These are phyloP conservation scores for Cebidichthys violaceus DNA, from an alignment of 2,113 vertebrate genomes.

Conservation along the genomic window DNA sequence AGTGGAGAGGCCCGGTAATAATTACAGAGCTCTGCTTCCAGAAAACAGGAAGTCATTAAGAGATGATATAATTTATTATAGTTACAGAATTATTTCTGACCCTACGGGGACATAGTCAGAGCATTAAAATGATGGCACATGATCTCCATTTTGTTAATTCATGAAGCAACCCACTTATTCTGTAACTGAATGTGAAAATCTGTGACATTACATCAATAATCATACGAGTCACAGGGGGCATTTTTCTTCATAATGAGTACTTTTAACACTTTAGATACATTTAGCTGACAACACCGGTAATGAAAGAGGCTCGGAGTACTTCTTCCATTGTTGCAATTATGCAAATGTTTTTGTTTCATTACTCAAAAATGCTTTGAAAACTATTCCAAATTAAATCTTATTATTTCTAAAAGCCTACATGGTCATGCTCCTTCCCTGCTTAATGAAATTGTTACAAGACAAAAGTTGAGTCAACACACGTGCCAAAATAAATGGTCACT, in stretches of 20 bases:
- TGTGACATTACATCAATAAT: not conserved
- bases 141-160: not conserved
- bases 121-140: not conserved
- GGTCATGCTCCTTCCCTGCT: too few relatives aligned
- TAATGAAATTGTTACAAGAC: too few relatives aligned
- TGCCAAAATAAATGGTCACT: too few relatives aligned
- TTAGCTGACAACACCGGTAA: not conserved
- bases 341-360: not conserved
- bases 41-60: not conserved
- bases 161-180: not conserved
- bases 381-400: too few relatives aligned
- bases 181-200: not conserved
- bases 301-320: too few relatives aligned
- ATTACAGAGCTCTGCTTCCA: not conserved
- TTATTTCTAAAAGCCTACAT: too few relatives aligned
- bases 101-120: not conserved
- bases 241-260: not conserved
- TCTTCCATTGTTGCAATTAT: not conserved
- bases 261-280: not conserved
- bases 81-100: not conserved
- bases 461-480: too few relatives aligned
- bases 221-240: not conserved
- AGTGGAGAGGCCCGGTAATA: too few relatives aligned
- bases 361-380: too few relatives aligned
- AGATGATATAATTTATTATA: slow-evolving; percentile 26